Conservation (phyloP, 2,888 invertebrate genomes). For the Drosophila borealis region DNA sequence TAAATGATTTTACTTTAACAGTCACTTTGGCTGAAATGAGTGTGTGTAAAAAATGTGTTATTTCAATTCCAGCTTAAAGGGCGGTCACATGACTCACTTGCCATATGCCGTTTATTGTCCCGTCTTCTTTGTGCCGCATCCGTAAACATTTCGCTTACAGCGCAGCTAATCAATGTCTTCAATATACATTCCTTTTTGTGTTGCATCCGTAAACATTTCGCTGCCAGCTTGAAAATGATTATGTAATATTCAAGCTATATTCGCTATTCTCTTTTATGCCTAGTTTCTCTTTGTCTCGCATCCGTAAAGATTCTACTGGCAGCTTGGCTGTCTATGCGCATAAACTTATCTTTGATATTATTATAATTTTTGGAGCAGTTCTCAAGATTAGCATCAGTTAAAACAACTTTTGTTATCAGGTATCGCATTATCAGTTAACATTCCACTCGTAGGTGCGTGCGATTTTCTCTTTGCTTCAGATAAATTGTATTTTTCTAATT, state of each 20-base stretch:
- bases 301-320: background rate
- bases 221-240: background rate
- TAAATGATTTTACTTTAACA: slow-evolving; percentile 6
- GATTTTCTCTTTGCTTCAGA: slow-evolving; percentile 7
- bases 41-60: background rate
- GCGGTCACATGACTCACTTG: slow-evolving; percentile 1
- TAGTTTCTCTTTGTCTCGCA: background rate
- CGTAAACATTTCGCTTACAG: background rate
- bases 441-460: slow-evolving; percentile 13
- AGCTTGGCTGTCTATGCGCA: background rate
- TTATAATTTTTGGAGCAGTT: background rate
- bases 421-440: slow-evolving; percentile 18
- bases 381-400: slow-evolving; percentile 8
- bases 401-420: slow-evolving; percentile 11
- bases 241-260: background rate
- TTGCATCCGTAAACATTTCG: background rate
- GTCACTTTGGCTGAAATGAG: background rate
- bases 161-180: background rate
- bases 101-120: slow-evolving; percentile 1
- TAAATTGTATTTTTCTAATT: background rate
- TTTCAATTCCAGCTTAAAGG: slow-evolving; percentile 1
- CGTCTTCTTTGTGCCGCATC: background rate
- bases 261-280: background rate
- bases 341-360: background rate
- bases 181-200: background rate